Base-by-base conservation (phyloP, 92 coral and sea anemone genomes). In the Meandrina meandrites region DNA sequence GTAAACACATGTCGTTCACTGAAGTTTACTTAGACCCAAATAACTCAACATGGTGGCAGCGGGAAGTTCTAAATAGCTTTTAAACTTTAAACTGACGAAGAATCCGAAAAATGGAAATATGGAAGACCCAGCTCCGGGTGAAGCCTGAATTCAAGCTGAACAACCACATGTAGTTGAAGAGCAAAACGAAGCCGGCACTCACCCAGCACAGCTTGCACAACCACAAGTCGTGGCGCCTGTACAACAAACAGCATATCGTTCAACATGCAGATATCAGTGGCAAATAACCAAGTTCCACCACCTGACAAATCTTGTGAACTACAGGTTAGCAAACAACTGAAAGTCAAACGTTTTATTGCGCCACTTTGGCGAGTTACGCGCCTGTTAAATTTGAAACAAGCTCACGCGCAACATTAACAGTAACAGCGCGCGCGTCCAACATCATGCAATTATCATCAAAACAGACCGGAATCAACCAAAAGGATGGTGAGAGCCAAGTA, bases 381-480 rank as follows among this genome's bases (percentile, higher is more conserved):
- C 56, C 48, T 30, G 27, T 16, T 78, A 54, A 54, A 31, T 28
- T 68, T 6, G 53, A 47, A 45, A 70, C 30, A 10, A 71, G 79
- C 79, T n/a, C 47, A 2, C 27, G 34, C 1, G 94, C 94, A n/a
- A n/a, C n/a, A n/a, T n/a, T n/a, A n/a, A n/a, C n/a, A n/a, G n/a
- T n/a, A n/a, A n/a, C n/a, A n/a, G n/a, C n/a, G n/a, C n/a, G n/a
- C n/a, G n/a, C n/a, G n/a, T n/a, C n/a, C n/a, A n/a, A n/a, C n/a
- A n/a, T n/a, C n/a, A n/a, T n/a, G n/a, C n/a, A n/a, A n/a, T n/a
- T n/a, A n/a, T n/a, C n/a, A n/a, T n/a, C n/a, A n/a, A n/a, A n/a
- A n/a, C n/a, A n/a, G 8, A 84, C 94, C 14, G 90, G 86, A 50
- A 88, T 91, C 70, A 88, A 92, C 76, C 62, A 85, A 83, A 87